A percentile compares a stretch with the other conserved stretches of the same genome.
These are phyloP conservation scores for Istiophorus platypterus DNA, from an alignment of 2,113 vertebrate genomes.

Conservation along the genomic window DNA sequence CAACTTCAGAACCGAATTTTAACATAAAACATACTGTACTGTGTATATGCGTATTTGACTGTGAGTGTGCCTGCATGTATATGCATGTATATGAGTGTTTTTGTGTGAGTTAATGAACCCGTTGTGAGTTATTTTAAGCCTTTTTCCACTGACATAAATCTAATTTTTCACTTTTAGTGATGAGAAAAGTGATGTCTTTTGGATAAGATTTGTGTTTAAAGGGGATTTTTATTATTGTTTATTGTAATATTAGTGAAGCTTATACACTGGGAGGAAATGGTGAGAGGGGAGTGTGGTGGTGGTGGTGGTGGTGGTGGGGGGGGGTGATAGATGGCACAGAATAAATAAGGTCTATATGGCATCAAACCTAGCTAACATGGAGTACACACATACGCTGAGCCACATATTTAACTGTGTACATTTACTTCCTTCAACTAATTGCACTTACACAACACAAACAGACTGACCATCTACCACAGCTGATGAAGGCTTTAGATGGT, in stretches of 20 bases:
- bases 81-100: slow-evolving; percentile 24
- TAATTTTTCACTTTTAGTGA: slow-evolving; percentile 37
- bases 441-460: slow-evolving; percentile 47
- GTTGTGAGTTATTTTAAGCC: not conserved
- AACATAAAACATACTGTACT: slow-evolving; percentile 34
- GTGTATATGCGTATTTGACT: slow-evolving; percentile 33
- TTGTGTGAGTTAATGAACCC: not conserved
- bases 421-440: slow-evolving; percentile 23
- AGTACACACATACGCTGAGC: not conserved
- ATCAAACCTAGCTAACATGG: not conserved
- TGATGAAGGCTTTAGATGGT: slow-evolving; percentile 9
- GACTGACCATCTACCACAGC: slow-evolving; percentile 6
- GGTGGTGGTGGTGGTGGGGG: no score
- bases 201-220: not conserved
- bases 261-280: no score
- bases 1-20: slow-evolving; percentile 39
- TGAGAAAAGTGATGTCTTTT: not conserved
- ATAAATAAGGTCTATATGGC: slow-evolving; percentile 31
- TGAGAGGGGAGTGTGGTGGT: no score
- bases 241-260: not conserved
- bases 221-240: slow-evolving; percentile 29
- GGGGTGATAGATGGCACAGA: slow-evolving; percentile 65
- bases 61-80: slow-evolving; percentile 24
- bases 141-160: slow-evolving; percentile 33
- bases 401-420: not conserved